These are phyloP conservation scores for Frankliniella fusca DNA, from an alignment of 2,888 invertebrate species.

Conservation along the genomic window DNA sequence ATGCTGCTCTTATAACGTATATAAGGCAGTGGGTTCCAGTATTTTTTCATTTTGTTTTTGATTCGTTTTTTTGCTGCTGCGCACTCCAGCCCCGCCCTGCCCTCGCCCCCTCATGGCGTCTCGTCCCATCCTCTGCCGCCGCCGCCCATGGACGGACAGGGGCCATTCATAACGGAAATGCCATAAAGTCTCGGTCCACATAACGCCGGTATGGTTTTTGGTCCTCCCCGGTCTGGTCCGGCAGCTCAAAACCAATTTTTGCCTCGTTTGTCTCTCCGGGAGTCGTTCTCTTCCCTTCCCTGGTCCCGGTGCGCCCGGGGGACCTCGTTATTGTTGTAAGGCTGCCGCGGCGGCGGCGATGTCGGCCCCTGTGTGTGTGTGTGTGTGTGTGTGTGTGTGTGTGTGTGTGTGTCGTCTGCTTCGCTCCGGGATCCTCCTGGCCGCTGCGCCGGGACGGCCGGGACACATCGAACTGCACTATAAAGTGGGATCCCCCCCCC, in stretches of 20 bases:
- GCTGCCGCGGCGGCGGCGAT: no score
- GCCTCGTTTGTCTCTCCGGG: conserved; percentile 7
- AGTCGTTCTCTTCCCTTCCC: background rate
- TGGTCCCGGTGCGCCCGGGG: background rate
- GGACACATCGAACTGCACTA: background rate
- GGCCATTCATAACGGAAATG: conserved; percentile 24
- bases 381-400: no score
- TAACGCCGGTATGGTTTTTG: conserved; percentile 5
- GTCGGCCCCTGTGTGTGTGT: background rate
- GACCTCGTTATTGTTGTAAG: no score
- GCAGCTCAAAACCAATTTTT: background rate
- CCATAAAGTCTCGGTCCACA: conserved; percentile 12
- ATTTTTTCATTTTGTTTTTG: no score
- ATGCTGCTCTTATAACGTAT: no score
- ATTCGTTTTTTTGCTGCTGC: no score
- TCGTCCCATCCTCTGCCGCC: background rate
- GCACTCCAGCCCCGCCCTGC: no score
- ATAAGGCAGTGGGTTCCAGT: no score
- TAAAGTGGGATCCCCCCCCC: background rate
- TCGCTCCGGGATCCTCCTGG: background rate
- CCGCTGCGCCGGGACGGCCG: background rate
- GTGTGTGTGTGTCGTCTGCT: background rate
- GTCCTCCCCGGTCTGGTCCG: background rate
- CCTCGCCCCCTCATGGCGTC: background rate
- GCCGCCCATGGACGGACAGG: background rate